A percentile compares a stretch with the other conserved stretches of the same genome.
Evolutionary conservation across 2,113 vertebrate species (phyloP).

Genomic region (Trematomus loennbergii): DNA sequence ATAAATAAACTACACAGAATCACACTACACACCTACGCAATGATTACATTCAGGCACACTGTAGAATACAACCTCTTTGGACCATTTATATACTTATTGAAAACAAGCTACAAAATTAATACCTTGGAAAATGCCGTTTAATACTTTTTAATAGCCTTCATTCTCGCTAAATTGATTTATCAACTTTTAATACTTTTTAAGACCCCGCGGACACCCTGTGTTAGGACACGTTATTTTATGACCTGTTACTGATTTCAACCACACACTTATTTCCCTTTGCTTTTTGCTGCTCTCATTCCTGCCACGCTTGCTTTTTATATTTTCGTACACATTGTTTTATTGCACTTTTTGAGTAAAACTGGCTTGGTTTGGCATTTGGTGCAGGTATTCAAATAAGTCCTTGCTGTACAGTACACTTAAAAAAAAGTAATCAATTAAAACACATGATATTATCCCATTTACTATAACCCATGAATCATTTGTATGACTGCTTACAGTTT

Average conservation of each 20-base stretch:
- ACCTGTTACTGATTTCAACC: not conserved
- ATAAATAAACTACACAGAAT: too few species aligned
- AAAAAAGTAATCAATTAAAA: not conserved
- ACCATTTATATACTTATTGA: too few species aligned
- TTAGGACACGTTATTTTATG: not conserved
- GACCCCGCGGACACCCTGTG: too few species aligned
- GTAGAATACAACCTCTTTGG: too few species aligned
- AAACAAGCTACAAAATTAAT: too few species aligned
- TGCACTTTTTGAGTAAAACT: not conserved
- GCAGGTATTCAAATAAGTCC: not conserved
- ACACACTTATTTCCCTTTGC: not conserved
- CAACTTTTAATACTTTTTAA: too few species aligned
- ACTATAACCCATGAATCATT: not conserved
- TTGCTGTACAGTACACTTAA: not conserved
- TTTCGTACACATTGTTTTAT: not conserved
- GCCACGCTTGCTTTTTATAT: not conserved
- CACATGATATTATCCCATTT: not conserved
- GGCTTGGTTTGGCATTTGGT: not conserved
- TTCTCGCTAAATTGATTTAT: too few species aligned
- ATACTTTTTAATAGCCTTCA: too few species aligned
- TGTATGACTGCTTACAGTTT: not conserved
- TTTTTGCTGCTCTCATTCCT: not conserved
- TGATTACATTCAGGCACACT: too few species aligned
- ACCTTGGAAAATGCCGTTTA: too few species aligned
- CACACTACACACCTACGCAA: too few species aligned